Base-by-base conservation (phyloP, 2,797 vertebrate genomes). In the Percopsis omiscomaycus region DNA sequence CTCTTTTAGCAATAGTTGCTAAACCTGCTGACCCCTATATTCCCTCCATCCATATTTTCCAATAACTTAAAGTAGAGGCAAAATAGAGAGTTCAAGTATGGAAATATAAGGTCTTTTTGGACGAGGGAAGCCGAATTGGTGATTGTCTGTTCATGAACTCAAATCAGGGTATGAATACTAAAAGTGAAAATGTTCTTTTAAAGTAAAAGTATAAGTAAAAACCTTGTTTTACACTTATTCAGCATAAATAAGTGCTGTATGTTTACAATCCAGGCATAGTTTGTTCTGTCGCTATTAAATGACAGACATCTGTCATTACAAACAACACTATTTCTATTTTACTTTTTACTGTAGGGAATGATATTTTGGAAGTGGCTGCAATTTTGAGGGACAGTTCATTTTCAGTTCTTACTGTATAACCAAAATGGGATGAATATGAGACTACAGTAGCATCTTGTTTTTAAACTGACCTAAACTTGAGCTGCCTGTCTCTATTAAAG, bases 231-330 rank as follows among this genome's bases (percentile, higher is more conserved):
- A 93, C 92, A 93, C 89, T 92, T 91, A 89, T 92, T 89, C 91
- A 93, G 93, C 93, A 89, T 93, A 91, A 90, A 80, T 77, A 70
- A 78, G 78, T 78, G 71, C 75, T 90, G 86, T 83, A 73, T 73
- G 22, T 74, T 68, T 55, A 65, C 61, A 37, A 56, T 82, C 67
- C 61, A 47, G 6, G 66, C 61, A 42, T 65, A 46, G 47, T 69
- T 46, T 68, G 50, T 59, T 30, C n/a, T 45, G 59, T 64, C 68
- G 61, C 55, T 61, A 13, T 45, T 58, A 55, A 81, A 49, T 70
- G 46, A 45, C 32, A 12, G 15, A 6, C 14, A 49, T 72, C 68
- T n/a, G 37, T 78, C 66, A 29, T 12, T 54, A 13, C 28, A 54
- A 27, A 37, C 54, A 67, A 55, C 22, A 16, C 1, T 84, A 78